phyloP scores from a whole-genome alignment of 1,140 invertebrate genomes.

The Anoplolepis gracilipes region DNA sequence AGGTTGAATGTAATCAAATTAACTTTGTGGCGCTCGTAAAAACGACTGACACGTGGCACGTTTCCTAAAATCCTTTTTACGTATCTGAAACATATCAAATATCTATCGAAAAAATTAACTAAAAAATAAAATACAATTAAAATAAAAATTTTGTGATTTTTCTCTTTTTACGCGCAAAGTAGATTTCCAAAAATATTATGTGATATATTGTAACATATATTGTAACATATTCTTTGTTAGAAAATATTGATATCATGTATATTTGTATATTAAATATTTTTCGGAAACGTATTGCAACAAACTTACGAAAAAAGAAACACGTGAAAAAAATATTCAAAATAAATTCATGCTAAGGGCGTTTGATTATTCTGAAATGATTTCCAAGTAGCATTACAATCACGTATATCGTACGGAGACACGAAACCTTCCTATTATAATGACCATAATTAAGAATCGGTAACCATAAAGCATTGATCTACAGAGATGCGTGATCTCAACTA shows the following conservation, averaged over 20 bases:
- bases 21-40: not conserved
- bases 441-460: conserved; percentile 56
- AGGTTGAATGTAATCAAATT: not conserved
- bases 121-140: not conserved
- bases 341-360: conserved; percentile 21
- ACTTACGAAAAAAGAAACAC: conserved; percentile 3
- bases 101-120: not conserved
- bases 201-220: not conserved
- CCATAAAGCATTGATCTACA: conserved; percentile 37
- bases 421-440: conserved; percentile 46
- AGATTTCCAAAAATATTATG: not conserved
- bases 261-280: not conserved
- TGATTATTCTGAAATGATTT: conserved; percentile 21
- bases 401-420: not conserved
- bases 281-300: conserved; percentile 5
- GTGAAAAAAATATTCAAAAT: conserved; percentile 42
- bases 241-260: not conserved
- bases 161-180: not conserved
- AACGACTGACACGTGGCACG: not conserved
- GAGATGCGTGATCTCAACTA: conserved; percentile 43
- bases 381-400: not conserved
- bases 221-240: not conserved
- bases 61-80: not conserved
- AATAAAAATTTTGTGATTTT: not conserved
- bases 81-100: not conserved